Percentiles rank a stretch among this genome's conserved stretches.
Evolutionary conservation across 2,888 invertebrate species (phyloP).

Genomic region (Eubasilissa splendida): DNA sequence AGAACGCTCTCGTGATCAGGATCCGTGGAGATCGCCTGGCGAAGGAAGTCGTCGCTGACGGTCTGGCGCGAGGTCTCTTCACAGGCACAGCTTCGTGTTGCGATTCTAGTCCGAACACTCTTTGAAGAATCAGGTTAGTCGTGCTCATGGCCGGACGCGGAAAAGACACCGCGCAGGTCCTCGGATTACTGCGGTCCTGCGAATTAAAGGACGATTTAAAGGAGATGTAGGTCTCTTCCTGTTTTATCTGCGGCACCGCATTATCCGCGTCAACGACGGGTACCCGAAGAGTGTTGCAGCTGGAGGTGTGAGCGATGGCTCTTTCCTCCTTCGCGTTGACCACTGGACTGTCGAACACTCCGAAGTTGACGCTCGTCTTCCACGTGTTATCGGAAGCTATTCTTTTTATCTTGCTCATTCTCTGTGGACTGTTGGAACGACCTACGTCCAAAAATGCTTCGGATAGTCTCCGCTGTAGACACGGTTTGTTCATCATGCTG

Average conservation of each 20-base stretch:
- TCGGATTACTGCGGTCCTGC: constrained; percentile 59
- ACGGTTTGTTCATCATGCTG: constrained; percentile 70
- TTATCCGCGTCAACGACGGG: constrained; percentile 70
- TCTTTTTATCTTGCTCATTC: constrained; percentile 65
- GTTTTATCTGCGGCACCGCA: constrained; percentile 51
- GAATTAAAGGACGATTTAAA: constrained; percentile 60
- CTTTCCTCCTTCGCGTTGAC: constrained; percentile 62
- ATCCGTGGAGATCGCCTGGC: constrained; percentile 78
- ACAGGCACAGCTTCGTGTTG: constrained; percentile 47
- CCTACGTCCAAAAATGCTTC: constrained; percentile 72
- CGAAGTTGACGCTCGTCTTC: constrained; percentile 66
- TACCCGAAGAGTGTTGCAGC: constrained; percentile 80
- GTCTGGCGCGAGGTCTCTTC: constrained; percentile 61
- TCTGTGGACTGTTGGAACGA: constrained; percentile 60
- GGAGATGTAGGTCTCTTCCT: constrained; percentile 61
- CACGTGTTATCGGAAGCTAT: constrained; percentile 70
- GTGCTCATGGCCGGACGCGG: constrained; percentile 71
- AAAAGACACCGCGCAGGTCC: constrained; percentile 69
- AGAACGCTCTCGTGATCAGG: constrained; percentile 81
- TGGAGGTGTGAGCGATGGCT: constrained; percentile 75
- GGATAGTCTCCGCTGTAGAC: constrained; percentile 72
- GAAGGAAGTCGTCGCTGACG: constrained; percentile 59
- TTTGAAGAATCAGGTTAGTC: constrained; percentile 76
- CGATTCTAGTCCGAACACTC: constrained; percentile 73
- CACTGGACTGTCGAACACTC: constrained; percentile 61